Percentiles rank a stretch among this genome's conserved stretches.
These are phyloP conservation scores for Anthoscopus minutus DNA, from an alignment of 2,113 vertebrate species.

Conservation along the genomic window DNA sequence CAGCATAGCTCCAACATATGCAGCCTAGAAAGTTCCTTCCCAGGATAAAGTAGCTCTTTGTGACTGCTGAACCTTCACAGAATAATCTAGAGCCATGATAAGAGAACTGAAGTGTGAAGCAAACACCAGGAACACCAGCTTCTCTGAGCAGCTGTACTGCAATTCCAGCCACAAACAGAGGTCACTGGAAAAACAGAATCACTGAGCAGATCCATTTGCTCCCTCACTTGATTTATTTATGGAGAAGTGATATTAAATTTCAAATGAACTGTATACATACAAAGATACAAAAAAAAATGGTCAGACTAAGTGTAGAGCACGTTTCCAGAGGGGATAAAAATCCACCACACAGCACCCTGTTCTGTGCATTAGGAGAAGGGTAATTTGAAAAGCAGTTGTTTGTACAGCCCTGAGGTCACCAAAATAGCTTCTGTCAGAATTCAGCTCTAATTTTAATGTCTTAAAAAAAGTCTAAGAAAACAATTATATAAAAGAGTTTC, in stretches of 20 bases:
- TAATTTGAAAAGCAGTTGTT: conserved; percentile 1
- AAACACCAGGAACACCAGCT: background rate
- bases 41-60: background rate
- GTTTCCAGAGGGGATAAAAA: background rate
- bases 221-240: background rate
- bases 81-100: background rate
- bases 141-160: background rate
- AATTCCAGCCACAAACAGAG: background rate
- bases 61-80: background rate
- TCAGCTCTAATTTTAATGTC: background rate
- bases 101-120: background rate
- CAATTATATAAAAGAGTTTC: background rate
- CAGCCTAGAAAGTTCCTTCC: background rate
- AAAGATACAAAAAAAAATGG: background rate
- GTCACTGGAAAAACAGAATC: background rate
- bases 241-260: background rate
- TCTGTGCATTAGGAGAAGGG: background rate
- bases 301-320: background rate
- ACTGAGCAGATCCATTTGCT: background rate
- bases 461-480: background rate
- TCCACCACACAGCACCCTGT: background rate
- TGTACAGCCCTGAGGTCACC: background rate
- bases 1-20: background rate
- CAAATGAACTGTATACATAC: background rate
- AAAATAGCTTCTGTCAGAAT: background rate